Conservation (phyloP, 2,113 vertebrate species). For the Cryptomyrus ogoouensis region DNA sequence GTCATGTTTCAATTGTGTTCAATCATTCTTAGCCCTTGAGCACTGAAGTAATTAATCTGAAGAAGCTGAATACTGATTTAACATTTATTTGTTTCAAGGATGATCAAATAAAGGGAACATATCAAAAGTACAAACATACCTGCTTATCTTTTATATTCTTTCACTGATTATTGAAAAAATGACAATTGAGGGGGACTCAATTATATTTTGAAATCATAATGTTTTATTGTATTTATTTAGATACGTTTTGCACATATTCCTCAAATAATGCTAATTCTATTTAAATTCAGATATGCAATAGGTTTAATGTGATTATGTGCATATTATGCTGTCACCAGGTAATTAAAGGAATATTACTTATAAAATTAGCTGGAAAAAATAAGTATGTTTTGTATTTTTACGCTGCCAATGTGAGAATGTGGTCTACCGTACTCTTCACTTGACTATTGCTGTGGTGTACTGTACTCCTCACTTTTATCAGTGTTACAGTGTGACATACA, state of each 20-base stretch:
- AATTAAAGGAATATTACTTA: not conserved
- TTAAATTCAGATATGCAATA: not conserved
- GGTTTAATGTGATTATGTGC: not conserved
- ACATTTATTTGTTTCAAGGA: not conserved
- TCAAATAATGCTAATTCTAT: not conserved
- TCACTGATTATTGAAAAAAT: not conserved
- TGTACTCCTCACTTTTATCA: not conserved
- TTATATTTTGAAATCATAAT: not conserved
- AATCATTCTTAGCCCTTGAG: not conserved
- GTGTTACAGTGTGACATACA: not conserved
- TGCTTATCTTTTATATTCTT: not conserved
- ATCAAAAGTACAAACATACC: not conserved
- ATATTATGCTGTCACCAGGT: not conserved
- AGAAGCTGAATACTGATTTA: not conserved
- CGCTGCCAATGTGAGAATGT: not conserved
- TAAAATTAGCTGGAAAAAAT: not conserved
- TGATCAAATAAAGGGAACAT: not conserved
- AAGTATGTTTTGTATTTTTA: not conserved
- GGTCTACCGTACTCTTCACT: not conserved
- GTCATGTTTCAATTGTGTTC: slow-evolving; percentile 7
- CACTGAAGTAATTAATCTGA: not conserved
- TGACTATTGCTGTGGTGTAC: not conserved
- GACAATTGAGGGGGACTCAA: not conserved
- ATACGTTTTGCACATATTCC: not conserved
- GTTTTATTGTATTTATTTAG: not conserved